Conservation (phyloP, 1,140 invertebrate genomes). For the Pachyrhynchus sulphureomaculatus region DNA sequence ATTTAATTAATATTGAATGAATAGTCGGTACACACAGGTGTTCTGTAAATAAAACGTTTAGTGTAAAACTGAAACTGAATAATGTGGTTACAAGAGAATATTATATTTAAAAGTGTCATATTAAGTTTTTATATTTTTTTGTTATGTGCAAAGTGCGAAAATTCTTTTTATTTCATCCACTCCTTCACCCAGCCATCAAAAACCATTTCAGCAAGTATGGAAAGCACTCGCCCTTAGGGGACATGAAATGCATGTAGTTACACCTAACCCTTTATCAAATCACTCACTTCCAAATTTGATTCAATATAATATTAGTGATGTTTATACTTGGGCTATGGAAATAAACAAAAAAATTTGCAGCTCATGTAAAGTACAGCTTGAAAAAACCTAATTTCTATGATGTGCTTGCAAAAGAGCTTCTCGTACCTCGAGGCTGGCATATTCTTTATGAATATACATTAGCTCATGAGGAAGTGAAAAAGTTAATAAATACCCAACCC, state of each 20-base stretch:
- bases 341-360: background rate
- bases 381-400: slow-evolving; percentile 13
- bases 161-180: slow-evolving; percentile 55
- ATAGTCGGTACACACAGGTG: too few species aligned
- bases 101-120: background rate
- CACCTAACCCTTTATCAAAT: slow-evolving; percentile 44
- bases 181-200: slow-evolving; percentile 59
- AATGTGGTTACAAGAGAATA: too few species aligned
- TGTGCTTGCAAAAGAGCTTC: slow-evolving; percentile 9
- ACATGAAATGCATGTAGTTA: slow-evolving; percentile 53
- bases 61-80: too few species aligned
- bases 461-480: slow-evolving; percentile 30
- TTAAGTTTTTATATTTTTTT: background rate
- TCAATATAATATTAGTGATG: slow-evolving; percentile 4
- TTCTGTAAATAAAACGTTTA: too few species aligned
- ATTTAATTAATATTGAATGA: too few species aligned
- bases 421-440: background rate
- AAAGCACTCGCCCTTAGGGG: slow-evolving; percentile 48
- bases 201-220: slow-evolving; percentile 51
- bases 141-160: slow-evolving; percentile 31
- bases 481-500: slow-evolving; percentile 34
- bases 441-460: background rate
- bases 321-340: background rate
- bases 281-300: background rate
- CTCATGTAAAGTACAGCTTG: background rate